A percentile compares a stretch with the other conserved stretches of the same genome.
These are phyloP conservation scores for Archivesica marissinica DNA, from an alignment of 1,140 invertebrate species.

Conservation along the genomic window DNA sequence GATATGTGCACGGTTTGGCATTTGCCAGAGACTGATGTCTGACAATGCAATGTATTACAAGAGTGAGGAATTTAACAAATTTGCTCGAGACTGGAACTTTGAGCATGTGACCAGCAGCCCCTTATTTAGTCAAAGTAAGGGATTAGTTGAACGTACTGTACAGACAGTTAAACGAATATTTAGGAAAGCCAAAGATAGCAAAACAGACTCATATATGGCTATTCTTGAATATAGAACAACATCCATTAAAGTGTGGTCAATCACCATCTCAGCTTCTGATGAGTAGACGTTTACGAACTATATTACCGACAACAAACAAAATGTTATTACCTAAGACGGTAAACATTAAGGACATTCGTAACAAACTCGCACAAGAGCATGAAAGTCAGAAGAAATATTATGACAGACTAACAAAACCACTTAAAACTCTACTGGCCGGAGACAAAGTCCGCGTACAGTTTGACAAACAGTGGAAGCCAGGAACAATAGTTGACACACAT, in stretches of 20 bases:
- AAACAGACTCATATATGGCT: slow-evolving; percentile 5
- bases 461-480: slow-evolving; percentile 17
- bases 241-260: not conserved
- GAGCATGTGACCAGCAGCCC: slow-evolving; percentile 8
- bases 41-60: slow-evolving; percentile 64
- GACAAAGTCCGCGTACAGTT: not conserved
- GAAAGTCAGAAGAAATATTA: slow-evolving; percentile 35
- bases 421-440: not conserved
- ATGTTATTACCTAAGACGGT: too few relatives aligned
- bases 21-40: slow-evolving; percentile 55
- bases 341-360: not conserved
- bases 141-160: slow-evolving; percentile 4
- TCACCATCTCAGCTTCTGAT: slow-evolving; percentile 17
- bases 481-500: not conserved
- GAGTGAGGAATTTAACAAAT: not conserved
- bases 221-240: not conserved
- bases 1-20: not conserved
- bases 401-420: not conserved
- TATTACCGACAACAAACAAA: not conserved
- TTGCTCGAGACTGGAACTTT: slow-evolving; percentile 23
- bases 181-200: slow-evolving; percentile 27
- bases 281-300: not conserved
- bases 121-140: not conserved
- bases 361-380: not conserved
- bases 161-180: slow-evolving; percentile 28